Evolutionary conservation across 2,888 invertebrate genomes (phyloP), one percentile per base, ranked within the genome.

Genomic region (Prionchulus punctatus): DNA sequence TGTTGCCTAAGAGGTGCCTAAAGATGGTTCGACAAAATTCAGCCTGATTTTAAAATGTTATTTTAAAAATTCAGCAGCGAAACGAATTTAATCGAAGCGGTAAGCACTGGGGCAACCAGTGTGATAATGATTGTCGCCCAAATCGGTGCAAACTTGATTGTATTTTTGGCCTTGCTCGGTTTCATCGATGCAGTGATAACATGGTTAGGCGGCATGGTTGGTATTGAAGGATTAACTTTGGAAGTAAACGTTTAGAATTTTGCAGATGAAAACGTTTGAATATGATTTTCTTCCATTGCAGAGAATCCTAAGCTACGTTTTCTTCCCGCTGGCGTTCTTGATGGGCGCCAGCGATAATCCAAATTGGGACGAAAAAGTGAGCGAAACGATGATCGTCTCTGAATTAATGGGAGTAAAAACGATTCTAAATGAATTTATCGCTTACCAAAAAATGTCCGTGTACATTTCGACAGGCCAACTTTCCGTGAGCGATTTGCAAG

Each of bases 71-170:
- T 36, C 36, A 36, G 89, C 53, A 76, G 82, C 62, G 86, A 87
- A 68, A 78, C 81, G 1, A 89, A 89, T 53, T 78, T 85, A 0
- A 73, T 96, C 30, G 91, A 92, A 64, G 92, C 94, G 0, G 91
- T 89, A 0, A 82, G 86, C 1, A 83, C 84, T 65, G 94, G 94
- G 0, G 90, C 89, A 0, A 77, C 80, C 18, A 80, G 82, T 65
- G 88, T 85, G 1, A 81, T 86, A 2, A 76, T 81, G 0, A 77
- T 94, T 2, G 80, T 91, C 15, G 76, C 85, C 4, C 86, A 86
- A 64, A 87, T 94, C 59, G 79, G 85, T 3, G 87, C 89, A 4
- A 91, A 89, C 66, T 78, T 94, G 15, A 82, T 94, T 0, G 88
- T 90, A 0, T 91, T 91, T 66, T 81, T 92, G 0, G 81, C 91